phyloP scores from a whole-genome alignment of 2,113 vertebrate genomes.

The western clawed frog (Xenopus tropicalis) region DNA sequence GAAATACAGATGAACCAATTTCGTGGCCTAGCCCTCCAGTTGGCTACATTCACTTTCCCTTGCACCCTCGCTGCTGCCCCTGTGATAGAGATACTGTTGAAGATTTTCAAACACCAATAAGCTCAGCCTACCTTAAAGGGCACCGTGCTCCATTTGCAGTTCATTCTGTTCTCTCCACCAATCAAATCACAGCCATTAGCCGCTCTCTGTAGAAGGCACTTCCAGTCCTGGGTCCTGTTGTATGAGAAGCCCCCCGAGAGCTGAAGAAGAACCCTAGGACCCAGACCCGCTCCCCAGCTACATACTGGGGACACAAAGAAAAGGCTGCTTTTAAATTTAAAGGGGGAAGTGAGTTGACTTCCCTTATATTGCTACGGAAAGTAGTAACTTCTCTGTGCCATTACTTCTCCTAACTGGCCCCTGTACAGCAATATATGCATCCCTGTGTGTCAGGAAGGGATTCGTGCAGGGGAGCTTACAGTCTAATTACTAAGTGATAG shows the following conservation, averaged over 20 bases:
- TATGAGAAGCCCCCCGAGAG: not conserved
- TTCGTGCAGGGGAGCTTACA: no score
- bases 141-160: slow-evolving; percentile 13
- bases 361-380: slow-evolving; percentile 8
- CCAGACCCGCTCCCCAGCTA: slow-evolving; percentile 5
- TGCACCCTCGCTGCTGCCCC: no score
- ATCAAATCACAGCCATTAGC: not conserved
- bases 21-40: no score
- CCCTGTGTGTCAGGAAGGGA: no score
- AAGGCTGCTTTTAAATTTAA: slow-evolving; percentile 20
- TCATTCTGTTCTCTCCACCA: slow-evolving; percentile 22
- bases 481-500: no score
- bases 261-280: not conserved
- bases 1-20: no score
- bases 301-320: slow-evolving; percentile 15
- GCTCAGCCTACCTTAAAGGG: slow-evolving; percentile 22
- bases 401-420: slow-evolving; percentile 18
- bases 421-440: no score
- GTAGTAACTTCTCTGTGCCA: slow-evolving; percentile 26
- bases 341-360: slow-evolving; percentile 37
- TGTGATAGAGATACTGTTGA: no score
- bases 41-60: no score
- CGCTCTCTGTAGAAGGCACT: not conserved
- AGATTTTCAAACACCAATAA: no score
- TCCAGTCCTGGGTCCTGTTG: not conserved